Evolutionary conservation across 2,888 invertebrate genomes (phyloP).

Genomic region (Trimorus sp.): DNA sequence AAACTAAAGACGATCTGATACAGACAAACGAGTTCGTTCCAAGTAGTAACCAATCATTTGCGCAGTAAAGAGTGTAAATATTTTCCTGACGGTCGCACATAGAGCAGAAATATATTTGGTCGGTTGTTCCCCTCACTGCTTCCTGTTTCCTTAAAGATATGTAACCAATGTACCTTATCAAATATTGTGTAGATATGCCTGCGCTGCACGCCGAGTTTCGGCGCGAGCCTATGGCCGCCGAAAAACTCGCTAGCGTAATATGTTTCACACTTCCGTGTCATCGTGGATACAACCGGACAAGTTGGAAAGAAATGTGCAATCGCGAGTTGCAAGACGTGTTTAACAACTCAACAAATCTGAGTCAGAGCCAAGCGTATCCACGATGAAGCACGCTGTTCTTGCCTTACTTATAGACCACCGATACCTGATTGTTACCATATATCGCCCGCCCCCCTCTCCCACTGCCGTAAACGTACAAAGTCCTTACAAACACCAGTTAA

Average conservation of each 20-base stretch:
- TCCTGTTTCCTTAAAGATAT: conserved; percentile 63
- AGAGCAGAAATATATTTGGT: conserved; percentile 61
- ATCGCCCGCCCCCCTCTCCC: conserved; percentile 52
- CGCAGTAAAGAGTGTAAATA: conserved; percentile 63
- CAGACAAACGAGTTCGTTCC: conserved; percentile 51
- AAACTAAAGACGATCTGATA: conserved; percentile 26
- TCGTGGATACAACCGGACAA: conserved; percentile 42
- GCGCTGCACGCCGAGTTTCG: conserved; percentile 72
- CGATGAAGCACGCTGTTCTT: conserved; percentile 58
- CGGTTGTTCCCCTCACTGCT: conserved; percentile 65
- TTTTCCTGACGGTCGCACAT: conserved; percentile 64
- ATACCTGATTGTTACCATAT: conserved; percentile 62
- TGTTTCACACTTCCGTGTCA: conserved; percentile 65
- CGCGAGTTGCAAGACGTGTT: too few species aligned
- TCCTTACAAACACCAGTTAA: conserved; percentile 41
- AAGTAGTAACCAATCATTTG: conserved; percentile 54
- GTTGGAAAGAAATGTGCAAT: too few species aligned
- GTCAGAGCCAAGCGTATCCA: conserved; percentile 37
- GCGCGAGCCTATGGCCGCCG: conserved; percentile 70
- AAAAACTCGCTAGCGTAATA: conserved; percentile 71
- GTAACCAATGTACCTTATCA: conserved; percentile 67
- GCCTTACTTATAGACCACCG: conserved; percentile 66
- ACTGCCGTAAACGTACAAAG: conserved; percentile 57
- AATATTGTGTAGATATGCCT: conserved; percentile 72
- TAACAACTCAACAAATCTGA: not conserved